A percentile compares a stretch with the other conserved stretches of the same genome.
These are phyloP conservation scores for Cheilosia scutellata DNA, from an alignment of 2,888 invertebrate genomes.

Conservation along the genomic window DNA sequence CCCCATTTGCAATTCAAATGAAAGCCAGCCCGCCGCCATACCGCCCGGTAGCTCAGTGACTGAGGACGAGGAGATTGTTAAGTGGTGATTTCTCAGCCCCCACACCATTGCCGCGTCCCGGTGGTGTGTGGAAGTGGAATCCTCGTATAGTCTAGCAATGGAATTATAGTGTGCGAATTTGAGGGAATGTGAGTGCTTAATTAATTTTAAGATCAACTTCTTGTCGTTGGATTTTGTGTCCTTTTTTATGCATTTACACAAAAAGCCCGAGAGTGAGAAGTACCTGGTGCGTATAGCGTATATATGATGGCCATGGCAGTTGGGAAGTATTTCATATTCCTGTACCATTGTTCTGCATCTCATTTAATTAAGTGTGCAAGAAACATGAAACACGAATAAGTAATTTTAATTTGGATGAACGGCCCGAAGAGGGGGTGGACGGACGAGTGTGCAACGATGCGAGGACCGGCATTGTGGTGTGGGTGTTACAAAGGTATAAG, in stretches of 20 bases:
- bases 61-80: conserved; percentile 39
- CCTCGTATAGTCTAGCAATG: conserved; percentile 60
- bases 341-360: conserved; percentile 67
- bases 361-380: conserved; percentile 75
- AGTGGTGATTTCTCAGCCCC: conserved; percentile 62
- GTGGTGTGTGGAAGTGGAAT: conserved; percentile 72
- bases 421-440: not conserved
- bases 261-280: conserved; percentile 36
- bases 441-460: conserved; percentile 37
- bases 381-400: conserved; percentile 72
- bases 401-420: conserved; percentile 61
- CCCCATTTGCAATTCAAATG: conserved; percentile 72
- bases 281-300: conserved; percentile 14
- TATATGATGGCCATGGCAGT: conserved; percentile 22
- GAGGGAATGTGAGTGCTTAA: conserved; percentile 80
- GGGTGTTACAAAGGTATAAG: conserved; percentile 32
- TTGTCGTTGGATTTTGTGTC: conserved; percentile 77
- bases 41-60: conserved; percentile 22
- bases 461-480: not conserved
- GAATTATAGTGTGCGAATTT: conserved; percentile 73
- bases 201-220: conserved; percentile 83
- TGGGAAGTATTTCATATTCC: conserved; percentile 62
- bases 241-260: conserved; percentile 60
- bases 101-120: not conserved
- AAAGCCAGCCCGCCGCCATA: conserved; percentile 26